A percentile compares a stretch with the other conserved stretches of the same genome.
Evolutionary conservation across 2,113 vertebrate genomes (phyloP).

Genomic region (Mobula hypostoma): DNA sequence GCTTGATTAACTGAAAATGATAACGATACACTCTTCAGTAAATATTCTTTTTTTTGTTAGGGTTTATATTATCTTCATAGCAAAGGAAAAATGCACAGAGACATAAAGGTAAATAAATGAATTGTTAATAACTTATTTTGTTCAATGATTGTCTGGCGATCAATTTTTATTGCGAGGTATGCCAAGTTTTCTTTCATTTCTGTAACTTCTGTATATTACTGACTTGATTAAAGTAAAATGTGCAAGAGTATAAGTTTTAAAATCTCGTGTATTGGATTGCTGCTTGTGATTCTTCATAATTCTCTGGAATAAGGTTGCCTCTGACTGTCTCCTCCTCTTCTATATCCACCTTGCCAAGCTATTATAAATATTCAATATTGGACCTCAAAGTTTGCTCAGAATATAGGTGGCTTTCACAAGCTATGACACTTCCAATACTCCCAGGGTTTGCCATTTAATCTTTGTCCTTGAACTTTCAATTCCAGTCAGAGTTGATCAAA

Average conservation of each 20-base stretch:
- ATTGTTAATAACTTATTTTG: background rate
- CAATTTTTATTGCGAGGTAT: background rate
- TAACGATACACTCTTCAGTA: background rate
- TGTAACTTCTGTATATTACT: constrained; percentile 28
- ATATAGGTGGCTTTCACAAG: background rate
- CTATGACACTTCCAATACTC: background rate
- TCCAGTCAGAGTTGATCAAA: background rate
- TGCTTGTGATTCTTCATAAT: background rate
- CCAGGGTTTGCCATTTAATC: background rate
- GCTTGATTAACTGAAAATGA: background rate
- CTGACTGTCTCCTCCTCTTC: background rate
- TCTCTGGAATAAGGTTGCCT: background rate
- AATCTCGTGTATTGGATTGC: background rate
- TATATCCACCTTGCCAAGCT: too few species aligned
- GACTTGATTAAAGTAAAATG: background rate
- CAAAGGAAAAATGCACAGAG: constrained; percentile 86
- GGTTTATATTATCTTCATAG: constrained; percentile 77
- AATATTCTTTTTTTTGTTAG: constrained; percentile 49
- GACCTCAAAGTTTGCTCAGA: background rate
- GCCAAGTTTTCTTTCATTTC: constrained; percentile 23
- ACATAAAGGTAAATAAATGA: constrained; percentile 70
- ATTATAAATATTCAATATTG: background rate
- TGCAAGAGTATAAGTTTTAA: background rate
- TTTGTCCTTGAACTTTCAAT: background rate
- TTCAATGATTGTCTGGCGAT: background rate